Evolutionary conservation across 1,140 invertebrate species (phyloP).

Genomic region (Asbolus verrucosus): DNA sequence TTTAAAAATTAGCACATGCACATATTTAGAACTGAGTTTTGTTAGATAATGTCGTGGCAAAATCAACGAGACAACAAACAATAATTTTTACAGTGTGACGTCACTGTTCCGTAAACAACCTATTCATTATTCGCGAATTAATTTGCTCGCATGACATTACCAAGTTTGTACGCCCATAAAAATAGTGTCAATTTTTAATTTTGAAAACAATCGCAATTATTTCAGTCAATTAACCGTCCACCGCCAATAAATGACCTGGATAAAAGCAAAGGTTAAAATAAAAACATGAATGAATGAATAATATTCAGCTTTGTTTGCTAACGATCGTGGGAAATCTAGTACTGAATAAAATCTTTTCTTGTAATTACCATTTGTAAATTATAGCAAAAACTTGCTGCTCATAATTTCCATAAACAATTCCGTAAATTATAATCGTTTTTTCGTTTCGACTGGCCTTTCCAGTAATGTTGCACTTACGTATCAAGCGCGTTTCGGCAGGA

Average conservation of each 20-base stretch:
- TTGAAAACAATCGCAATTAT: slow-evolving; percentile 23
- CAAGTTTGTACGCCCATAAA: neutral
- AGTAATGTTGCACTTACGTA: neutral
- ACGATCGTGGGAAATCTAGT: slow-evolving; percentile 45
- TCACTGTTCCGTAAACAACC: slow-evolving; percentile 7
- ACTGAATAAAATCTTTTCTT: slow-evolving; percentile 39
- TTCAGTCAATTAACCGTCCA: slow-evolving; percentile 2
- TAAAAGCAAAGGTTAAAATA: slow-evolving; percentile 30
- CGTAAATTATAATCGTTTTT: slow-evolving; percentile 29
- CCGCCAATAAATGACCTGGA: slow-evolving; percentile 27
- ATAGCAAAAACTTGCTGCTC: slow-evolving; percentile 43
- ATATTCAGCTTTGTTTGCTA: slow-evolving; percentile 39
- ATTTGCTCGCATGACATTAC: slow-evolving; percentile 8
- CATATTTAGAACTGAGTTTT: too few species aligned
- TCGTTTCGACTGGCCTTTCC: slow-evolving; percentile 4
- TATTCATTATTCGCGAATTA: neutral
- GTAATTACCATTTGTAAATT: slow-evolving; percentile 46
- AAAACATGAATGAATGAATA: slow-evolving; percentile 38
- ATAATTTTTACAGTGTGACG: too few species aligned
- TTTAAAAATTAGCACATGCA: too few species aligned
- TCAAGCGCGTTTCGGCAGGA: neutral
- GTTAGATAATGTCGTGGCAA: too few species aligned
- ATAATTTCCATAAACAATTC: slow-evolving; percentile 48
- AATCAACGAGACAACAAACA: neutral
- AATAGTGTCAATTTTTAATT: neutral